phyloP scores from a whole-genome alignment of 2,888 invertebrate genomes.

The Ashinkailepas kermadecensis region DNA sequence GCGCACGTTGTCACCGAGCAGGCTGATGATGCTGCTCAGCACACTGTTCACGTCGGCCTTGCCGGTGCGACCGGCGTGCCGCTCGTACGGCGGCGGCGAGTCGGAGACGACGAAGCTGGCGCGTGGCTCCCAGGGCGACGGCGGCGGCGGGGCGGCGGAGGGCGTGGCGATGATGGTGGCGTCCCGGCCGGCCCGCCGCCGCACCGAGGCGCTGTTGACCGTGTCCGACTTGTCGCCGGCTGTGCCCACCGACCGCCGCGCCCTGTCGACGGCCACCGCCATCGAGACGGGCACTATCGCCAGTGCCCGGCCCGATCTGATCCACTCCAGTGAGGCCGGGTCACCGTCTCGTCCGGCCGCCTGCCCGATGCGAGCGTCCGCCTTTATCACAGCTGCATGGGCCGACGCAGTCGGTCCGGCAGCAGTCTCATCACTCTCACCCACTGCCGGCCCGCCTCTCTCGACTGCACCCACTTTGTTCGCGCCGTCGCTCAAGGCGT shows the following conservation, averaged over 20 bases:
- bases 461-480: not conserved
- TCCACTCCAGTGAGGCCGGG: not conserved
- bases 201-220: not conserved
- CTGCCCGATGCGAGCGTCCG: not conserved
- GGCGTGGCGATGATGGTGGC: not conserved
- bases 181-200: not conserved
- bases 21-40: slow-evolving; percentile 21
- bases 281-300: not conserved
- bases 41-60: slow-evolving; percentile 5
- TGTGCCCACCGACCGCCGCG: not conserved
- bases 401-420: not conserved
- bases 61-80: not conserved
- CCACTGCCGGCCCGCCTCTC: not conserved
- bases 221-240: not conserved
- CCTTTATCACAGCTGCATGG: not conserved
- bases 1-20: slow-evolving; percentile 15
- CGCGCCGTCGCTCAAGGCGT: not conserved
- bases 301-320: not conserved
- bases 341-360: not conserved
- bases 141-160: not conserved
- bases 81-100: not conserved
- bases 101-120: not conserved
- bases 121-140: not conserved
- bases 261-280: not conserved
- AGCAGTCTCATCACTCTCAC: not conserved